Evolutionary conservation across 1,140 invertebrate genomes (phyloP), one percentile per base, ranked within the genome.

Genomic region (Mizuhopecten yessoensis): DNA sequence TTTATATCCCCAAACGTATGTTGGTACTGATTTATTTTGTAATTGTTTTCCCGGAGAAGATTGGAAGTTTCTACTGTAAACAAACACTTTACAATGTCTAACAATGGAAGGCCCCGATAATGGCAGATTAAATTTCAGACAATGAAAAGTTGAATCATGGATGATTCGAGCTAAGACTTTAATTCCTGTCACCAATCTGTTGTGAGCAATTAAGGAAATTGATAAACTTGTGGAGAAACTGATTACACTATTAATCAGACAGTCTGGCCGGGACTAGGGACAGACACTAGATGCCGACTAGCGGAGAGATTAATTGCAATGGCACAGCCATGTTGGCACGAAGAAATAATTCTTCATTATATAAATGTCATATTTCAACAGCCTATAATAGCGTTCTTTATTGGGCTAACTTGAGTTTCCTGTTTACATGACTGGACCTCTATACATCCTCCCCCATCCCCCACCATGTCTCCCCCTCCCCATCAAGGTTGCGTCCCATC

Each of bases 161-260:
- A 75, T 75, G 57, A 75, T 75, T 23, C 1, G 57, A 75, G 57
- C 57, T 75, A 75, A 75, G 57, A 75, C 57, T 75, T 75, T 75
- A 75, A 75, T 75, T 75, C n/a, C 57, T 75, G 29, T 75, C 57
- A n/a, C 23, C 57, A 75, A 75, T 75, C 57, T 75, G 57, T 75
- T 75, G 57, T 29, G n/a, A 75, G n/a, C 57, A 75, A 75, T 75
- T 75, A 75, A 75, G 57, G 57, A 75, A 75, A 75, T 75, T 75
- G 57, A 75, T 75, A 75, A 75, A 75, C 23, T 75, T 75, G 20
- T 5, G 29, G 57, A 75, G 57, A 75, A 75, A n/a, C 15, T 29
- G 57, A 75, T n/a, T 75, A 75, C 57, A 75, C 57, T 29, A 75
- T 75, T 75, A 75, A 75, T 75, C 57, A 75, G 57, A 39, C 36